phyloP scores from a whole-genome alignment of 2,797 vertebrate species.

The Otolemur crassicaudatus region DNA sequence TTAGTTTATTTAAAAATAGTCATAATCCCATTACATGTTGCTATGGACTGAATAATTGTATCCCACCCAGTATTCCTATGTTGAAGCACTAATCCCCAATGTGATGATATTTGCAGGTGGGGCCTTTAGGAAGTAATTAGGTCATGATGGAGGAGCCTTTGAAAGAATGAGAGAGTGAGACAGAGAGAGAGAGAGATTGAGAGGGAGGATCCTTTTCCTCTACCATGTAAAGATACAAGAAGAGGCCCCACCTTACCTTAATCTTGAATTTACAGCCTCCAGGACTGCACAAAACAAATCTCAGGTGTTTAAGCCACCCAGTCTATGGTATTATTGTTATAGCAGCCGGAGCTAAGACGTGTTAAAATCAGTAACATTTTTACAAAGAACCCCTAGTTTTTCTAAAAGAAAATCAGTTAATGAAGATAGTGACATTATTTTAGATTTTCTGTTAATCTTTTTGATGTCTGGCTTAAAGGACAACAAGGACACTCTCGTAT shows the following conservation, averaged over 20 bases:
- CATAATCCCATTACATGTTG: background rate
- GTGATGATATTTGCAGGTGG: background rate
- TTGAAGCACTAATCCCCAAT: background rate
- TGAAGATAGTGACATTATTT: conserved; percentile 5
- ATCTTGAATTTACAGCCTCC: background rate
- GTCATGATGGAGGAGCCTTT: background rate
- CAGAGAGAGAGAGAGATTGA: background rate
- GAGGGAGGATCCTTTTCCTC: background rate
- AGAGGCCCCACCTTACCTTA: background rate
- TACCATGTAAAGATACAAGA: background rate
- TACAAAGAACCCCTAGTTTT: background rate
- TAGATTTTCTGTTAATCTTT: background rate
- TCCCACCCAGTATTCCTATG: background rate
- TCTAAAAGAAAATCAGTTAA: background rate
- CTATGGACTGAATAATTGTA: background rate
- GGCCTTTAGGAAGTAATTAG: too few relatives aligned
- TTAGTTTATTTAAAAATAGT: background rate
- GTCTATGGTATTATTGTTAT: background rate
- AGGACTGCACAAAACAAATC: background rate
- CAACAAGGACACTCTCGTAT: background rate
- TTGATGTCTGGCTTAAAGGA: background rate
- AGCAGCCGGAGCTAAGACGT: background rate
- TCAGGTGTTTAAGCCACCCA: background rate
- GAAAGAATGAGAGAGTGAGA: background rate
- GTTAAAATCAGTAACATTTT: background rate